Base-by-base conservation (phyloP, 2,888 invertebrate species). In the Quadriops clusia region DNA sequence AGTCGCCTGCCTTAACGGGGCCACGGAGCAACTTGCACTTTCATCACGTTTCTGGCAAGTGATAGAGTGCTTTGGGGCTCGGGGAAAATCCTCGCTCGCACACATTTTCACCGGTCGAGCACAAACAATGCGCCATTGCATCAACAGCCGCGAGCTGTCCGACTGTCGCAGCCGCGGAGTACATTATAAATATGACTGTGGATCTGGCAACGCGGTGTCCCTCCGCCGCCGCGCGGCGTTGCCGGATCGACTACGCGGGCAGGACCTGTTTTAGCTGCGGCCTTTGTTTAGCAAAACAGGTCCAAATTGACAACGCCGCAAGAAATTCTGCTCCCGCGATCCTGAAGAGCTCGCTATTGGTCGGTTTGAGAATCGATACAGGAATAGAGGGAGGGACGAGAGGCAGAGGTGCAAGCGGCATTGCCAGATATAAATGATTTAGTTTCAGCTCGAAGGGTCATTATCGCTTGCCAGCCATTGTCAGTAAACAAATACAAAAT, bases 311-410 rank as follows among this genome's bases (percentile, higher is more conserved):
- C 58, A 58, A 54, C 64, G 60, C 61, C 63, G 70, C 64, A 63
- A 55, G 60, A 57, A 60, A 63, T 56, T 56, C 60, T 65, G 65
- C 65, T 69, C 67, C 58, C 58, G 58, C 58, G 58, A 55, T 53
- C 53, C 41, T 42, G 41, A 44, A 49, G 39, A 53, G 68, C 67
- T 56, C 70, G 64, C 65, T 60, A 73, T 74, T 73, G 73, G 74
- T 61, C 63, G 61, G 60, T 60, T 59, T 60, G 50, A 54, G 65
- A 68, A 73, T 73, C 74, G 72, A 73, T 74, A 64, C 66, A 68
- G 51, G 50, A 51, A 68, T 64, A 64, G 58, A 61, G 54, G 53
- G 46, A 66, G 67, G 65, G 67, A 65, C 56, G 59, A 64, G 64
- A 63, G 63, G 63, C 56, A 58, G 58, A 59, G 52, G 54, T 56